These are phyloP conservation scores for Esox masquinongy DNA, from an alignment of 2,797 vertebrate species.

Conservation along the genomic window DNA sequence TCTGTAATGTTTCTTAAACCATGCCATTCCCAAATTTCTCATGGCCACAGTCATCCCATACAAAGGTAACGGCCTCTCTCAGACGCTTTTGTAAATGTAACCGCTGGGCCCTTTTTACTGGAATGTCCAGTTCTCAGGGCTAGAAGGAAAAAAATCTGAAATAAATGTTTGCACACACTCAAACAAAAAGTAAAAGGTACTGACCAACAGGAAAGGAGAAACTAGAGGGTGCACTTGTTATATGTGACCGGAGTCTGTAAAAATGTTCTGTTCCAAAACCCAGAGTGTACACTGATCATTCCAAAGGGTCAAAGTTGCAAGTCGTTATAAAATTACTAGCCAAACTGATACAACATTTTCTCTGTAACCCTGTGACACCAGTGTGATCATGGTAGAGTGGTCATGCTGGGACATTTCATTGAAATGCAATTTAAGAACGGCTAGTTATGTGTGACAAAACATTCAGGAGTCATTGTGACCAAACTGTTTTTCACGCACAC, in stretches of 20 bases:
- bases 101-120: constrained; percentile 66
- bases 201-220: neutral
- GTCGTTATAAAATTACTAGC: neutral
- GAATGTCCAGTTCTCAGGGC: constrained; percentile 72
- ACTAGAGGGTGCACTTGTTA: neutral
- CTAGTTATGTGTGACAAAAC: too few relatives aligned
- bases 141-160: constrained; percentile 66
- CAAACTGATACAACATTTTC: neutral
- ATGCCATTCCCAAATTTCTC: constrained; percentile 69
- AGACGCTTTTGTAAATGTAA: constrained; percentile 77
- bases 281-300: neutral
- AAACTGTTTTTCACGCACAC: too few relatives aligned
- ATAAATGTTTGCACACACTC: constrained; percentile 35
- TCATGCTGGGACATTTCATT: too few relatives aligned
- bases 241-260: neutral
- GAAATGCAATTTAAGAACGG: too few relatives aligned
- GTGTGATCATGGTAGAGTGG: too few relatives aligned
- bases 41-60: constrained; percentile 73
- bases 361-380: neutral
- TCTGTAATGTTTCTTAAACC: constrained; percentile 75
- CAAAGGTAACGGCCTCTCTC: constrained; percentile 76
- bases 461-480: too few relatives aligned
- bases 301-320: neutral
- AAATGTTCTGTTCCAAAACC: neutral
- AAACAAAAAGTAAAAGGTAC: constrained; percentile 26